Percentiles rank a stretch among this genome's conserved stretches.
Conservation (phyloP, 2,113 vertebrate species). For the Ceyx margarethae region DNA sequence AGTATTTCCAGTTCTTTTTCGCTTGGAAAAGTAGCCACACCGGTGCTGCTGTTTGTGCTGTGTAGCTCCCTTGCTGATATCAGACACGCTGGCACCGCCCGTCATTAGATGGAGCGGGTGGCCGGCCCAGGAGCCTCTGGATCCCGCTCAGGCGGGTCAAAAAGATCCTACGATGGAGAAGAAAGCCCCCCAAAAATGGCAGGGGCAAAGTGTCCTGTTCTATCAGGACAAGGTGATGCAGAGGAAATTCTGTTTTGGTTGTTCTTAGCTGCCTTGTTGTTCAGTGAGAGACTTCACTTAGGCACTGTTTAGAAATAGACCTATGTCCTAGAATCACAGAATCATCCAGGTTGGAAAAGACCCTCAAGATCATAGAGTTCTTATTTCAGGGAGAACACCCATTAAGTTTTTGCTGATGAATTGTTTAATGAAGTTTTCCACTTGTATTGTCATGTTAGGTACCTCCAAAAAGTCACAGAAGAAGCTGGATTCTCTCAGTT, state of each 20-base stretch:
- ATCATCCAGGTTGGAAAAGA: too few species aligned
- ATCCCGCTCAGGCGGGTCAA: neutral
- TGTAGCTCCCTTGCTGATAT: neutral
- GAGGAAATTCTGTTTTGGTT: neutral
- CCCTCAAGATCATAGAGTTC: too few species aligned
- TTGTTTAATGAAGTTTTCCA: neutral
- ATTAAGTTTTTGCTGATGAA: neutral
- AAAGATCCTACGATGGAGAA: neutral
- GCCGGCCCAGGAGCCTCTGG: neutral
- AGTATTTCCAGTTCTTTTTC: neutral
- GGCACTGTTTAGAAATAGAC: neutral
- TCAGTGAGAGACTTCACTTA: neutral
- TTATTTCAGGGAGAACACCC: neutral
- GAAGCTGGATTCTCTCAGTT: neutral
- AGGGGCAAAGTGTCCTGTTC: neutral
- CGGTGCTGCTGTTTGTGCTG: neutral
- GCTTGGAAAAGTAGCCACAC: neutral
- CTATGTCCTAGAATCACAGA: neutral
- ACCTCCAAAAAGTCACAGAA: neutral
- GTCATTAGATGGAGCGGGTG: neutral
- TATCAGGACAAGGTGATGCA: neutral
- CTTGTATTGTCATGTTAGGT: neutral
- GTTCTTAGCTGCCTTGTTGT: neutral
- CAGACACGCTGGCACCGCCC: neutral
- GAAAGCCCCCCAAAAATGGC: neutral